Percentiles rank a stretch among this genome's conserved stretches.
Conservation (phyloP, 1,140 invertebrate species). For the Pseudomyrmex pallidus region DNA sequence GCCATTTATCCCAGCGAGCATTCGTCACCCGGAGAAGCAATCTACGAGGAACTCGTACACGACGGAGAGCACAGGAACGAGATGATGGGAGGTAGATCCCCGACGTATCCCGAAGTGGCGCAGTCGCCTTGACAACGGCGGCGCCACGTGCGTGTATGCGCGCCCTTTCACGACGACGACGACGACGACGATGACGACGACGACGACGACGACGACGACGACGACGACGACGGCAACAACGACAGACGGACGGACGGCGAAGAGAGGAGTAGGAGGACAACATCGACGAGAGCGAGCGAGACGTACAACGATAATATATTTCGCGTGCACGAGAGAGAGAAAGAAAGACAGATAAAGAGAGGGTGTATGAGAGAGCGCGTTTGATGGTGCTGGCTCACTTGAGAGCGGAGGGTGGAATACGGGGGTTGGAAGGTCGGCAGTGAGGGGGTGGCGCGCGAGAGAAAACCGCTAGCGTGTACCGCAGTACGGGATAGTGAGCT, state of each 20-base stretch:
- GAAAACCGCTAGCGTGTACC: constrained; percentile 81
- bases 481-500: constrained; percentile 82
- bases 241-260: neutral
- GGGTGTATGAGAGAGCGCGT: constrained; percentile 9
- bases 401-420: constrained; percentile 43
- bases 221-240: constrained; percentile 4
- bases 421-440: constrained; percentile 34
- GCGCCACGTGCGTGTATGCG: constrained; percentile 81
- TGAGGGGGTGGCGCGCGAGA: constrained; percentile 70
- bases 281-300: constrained; percentile 38
- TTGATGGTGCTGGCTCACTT: neutral
- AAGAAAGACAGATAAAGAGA: constrained; percentile 36
- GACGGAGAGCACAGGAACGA: neutral
- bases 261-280: constrained; percentile 29
- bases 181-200: constrained; percentile 10
- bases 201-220: constrained; percentile 6
- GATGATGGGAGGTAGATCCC: constrained; percentile 14
- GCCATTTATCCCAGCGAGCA: neutral
- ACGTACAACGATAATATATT: constrained; percentile 36
- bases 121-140: constrained; percentile 82
- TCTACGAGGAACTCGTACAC: neutral
- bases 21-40: constrained; percentile 20
- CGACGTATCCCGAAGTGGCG: constrained; percentile 71
- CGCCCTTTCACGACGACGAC: constrained; percentile 63
- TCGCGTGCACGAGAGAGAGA: constrained; percentile 38